Evolutionary conservation across 2,888 invertebrate genomes (phyloP).

Genomic region (Pyralis farinalis): DNA sequence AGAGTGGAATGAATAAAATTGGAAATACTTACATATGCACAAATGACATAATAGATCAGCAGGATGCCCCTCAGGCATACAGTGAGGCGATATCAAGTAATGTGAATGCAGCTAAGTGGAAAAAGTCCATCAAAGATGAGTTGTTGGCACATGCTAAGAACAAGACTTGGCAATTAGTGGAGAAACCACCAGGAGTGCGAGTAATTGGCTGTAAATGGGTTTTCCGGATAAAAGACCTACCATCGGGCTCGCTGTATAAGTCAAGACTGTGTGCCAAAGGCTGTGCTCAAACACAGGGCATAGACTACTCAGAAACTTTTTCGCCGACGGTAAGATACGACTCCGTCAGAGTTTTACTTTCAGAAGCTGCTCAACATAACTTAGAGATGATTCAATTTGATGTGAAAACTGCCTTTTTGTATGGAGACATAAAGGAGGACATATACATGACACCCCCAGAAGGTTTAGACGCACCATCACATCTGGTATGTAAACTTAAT

Average conservation of each 20-base stretch:
- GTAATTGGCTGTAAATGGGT: slow-evolving; percentile 18
- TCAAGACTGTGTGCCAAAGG: slow-evolving; percentile 27
- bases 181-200: slow-evolving; percentile 13
- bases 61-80: slow-evolving; percentile 12
- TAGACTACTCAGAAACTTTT: slow-evolving; percentile 22
- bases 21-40: too few species aligned
- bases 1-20: too few species aligned
- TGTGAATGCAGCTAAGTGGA: slow-evolving; percentile 15
- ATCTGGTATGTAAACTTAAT: slow-evolving; percentile 20
- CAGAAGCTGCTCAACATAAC: slow-evolving; percentile 5
- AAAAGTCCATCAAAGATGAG: slow-evolving; percentile 14
- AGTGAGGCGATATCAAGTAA: slow-evolving; percentile 11
- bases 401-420: slow-evolving; percentile 21
- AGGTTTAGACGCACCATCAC: slow-evolving; percentile 8
- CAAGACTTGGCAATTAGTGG: slow-evolving; percentile 18
- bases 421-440: slow-evolving; percentile 19
- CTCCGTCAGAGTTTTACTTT: slow-evolving; percentile 14
- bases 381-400: slow-evolving; percentile 16
- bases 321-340: slow-evolving; percentile 25
- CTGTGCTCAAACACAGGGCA: slow-evolving; percentile 12
- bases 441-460: slow-evolving; percentile 17
- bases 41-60: too few species aligned
- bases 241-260: slow-evolving; percentile 18
- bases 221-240: slow-evolving; percentile 16
- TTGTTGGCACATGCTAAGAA: slow-evolving; percentile 14